phyloP scores from a whole-genome alignment of 2,888 invertebrate species.

The Apocheima hispidaria region DNA sequence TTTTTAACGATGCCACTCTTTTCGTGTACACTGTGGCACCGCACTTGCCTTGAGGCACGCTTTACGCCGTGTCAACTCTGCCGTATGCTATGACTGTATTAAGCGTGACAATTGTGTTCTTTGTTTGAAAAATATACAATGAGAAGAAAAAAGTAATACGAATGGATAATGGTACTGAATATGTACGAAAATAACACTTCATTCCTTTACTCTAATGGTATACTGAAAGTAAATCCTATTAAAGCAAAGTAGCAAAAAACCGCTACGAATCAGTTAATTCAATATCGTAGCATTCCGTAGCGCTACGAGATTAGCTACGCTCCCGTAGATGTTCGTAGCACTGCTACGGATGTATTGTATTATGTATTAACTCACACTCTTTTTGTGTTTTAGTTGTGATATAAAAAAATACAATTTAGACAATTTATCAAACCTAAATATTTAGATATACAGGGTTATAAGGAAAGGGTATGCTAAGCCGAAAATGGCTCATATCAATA shows the following conservation, averaged over 20 bases:
- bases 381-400: not conserved
- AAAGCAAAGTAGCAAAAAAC: constrained; percentile 22
- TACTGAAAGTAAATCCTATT: constrained; percentile 20
- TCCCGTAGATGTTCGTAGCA: constrained; percentile 40
- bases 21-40: constrained; percentile 7
- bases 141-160: not conserved
- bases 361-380: constrained; percentile 29
- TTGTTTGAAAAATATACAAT: constrained; percentile 1
- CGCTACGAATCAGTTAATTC: constrained; percentile 28
- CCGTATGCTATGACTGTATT: constrained; percentile 8
- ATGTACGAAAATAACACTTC: constrained; percentile 2
- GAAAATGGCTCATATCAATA: too few relatives aligned
- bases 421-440: too few relatives aligned
- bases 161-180: constrained; percentile 9
- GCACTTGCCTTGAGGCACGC: constrained; percentile 18
- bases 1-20: not conserved
- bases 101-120: not conserved
- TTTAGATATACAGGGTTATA: too few relatives aligned
- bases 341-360: constrained; percentile 43
- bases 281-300: constrained; percentile 39
- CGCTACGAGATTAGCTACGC: constrained; percentile 44
- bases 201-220: constrained; percentile 2
- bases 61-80: constrained; percentile 4
- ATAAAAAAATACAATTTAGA: too few relatives aligned
- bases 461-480: too few relatives aligned